Evolutionary conservation across 2,888 invertebrate genomes (phyloP).

Genomic region (Leptinotarsa tumamoca): DNA sequence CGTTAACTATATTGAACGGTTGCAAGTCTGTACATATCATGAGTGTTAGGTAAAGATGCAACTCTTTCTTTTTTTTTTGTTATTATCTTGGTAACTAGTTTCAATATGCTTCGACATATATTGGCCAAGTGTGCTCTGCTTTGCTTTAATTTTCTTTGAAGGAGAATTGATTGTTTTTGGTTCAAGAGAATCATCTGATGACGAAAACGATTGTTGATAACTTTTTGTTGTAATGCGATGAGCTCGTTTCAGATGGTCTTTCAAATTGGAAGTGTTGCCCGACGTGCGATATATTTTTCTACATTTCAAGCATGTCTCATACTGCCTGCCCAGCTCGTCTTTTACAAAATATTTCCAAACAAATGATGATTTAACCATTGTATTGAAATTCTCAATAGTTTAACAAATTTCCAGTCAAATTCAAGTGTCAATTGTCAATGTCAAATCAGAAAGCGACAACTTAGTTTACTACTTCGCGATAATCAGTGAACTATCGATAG

Average conservation of each 20-base stretch:
- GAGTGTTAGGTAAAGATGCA: neutral
- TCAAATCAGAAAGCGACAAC: neutral
- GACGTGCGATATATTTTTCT: neutral
- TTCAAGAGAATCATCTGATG: neutral
- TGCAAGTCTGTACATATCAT: neutral
- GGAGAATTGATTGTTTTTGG: neutral
- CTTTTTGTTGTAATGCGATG: neutral
- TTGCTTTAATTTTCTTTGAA: neutral
- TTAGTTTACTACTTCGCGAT: neutral
- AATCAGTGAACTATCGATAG: conserved; percentile 3
- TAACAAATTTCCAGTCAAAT: neutral
- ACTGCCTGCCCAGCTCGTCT: neutral
- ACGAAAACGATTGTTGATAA: neutral
- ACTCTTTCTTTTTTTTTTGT: neutral
- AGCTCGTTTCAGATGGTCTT: neutral
- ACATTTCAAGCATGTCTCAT: conserved; percentile 11
- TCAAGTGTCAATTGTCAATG: neutral
- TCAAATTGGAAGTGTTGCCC: conserved; percentile 9
- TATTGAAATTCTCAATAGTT: neutral
- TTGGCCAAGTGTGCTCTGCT: neutral
- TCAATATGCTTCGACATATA: neutral
- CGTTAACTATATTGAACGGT: neutral
- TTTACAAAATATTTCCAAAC: conserved; percentile 9
- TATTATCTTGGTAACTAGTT: neutral
- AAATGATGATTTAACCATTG: conserved; percentile 2